phyloP scores from a whole-genome alignment of 2,888 invertebrate genomes.

The Pocota personata region DNA sequence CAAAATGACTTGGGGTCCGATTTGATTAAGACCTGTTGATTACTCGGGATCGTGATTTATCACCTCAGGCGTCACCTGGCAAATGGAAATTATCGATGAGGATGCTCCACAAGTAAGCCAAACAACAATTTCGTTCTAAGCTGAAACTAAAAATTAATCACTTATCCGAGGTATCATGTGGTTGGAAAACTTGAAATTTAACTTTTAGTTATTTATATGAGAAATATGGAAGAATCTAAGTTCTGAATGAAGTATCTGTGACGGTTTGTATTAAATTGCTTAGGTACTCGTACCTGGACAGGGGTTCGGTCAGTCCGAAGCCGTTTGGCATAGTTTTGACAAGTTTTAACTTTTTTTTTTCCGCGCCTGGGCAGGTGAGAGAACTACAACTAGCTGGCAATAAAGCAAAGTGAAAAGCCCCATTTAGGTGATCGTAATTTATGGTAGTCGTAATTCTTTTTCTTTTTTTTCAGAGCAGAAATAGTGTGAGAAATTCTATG shows the following conservation, averaged over 20 bases:
- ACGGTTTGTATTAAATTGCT: constrained; percentile 3
- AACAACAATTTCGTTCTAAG: neutral
- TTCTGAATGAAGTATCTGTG: constrained; percentile 15
- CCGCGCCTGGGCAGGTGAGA: neutral
- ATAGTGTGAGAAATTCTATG: constrained; percentile 13
- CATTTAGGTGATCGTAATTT: constrained; percentile 45
- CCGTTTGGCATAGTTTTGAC: constrained; percentile 43
- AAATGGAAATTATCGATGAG: neutral
- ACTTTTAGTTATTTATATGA: constrained; percentile 33
- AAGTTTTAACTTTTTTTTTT: constrained; percentile 5
- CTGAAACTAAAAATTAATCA: neutral
- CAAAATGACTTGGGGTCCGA: neutral
- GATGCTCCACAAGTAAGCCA: neutral
- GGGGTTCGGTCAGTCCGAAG: neutral
- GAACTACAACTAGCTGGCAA: neutral
- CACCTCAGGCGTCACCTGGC: constrained; percentile 34
- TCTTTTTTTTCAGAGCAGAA: neutral
- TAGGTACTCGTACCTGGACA: neutral
- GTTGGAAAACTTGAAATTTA: constrained; percentile 44
- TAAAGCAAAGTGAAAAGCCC: constrained; percentile 19
- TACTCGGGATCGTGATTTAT: constrained; percentile 19
- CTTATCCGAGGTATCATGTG: neutral
- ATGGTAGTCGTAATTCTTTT: constrained; percentile 18
- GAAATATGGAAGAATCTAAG: constrained; percentile 11
- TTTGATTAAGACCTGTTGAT: constrained; percentile 62